These are phyloP conservation scores for Protodeltote pygarga DNA, from an alignment of 2,888 invertebrate genomes.

Conservation along the genomic window DNA sequence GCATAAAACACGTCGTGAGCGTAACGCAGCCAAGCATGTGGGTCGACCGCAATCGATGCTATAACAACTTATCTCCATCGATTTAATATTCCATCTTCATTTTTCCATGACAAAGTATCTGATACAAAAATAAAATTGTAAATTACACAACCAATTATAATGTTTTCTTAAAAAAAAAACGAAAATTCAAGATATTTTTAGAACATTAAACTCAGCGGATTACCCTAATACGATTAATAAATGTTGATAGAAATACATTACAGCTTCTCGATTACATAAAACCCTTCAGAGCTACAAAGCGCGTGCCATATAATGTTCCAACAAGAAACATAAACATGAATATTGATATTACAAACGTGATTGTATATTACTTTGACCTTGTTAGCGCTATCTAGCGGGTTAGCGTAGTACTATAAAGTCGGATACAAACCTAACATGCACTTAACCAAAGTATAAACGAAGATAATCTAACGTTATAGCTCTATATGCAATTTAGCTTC, in stretches of 20 bases:
- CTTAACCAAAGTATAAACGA: neutral
- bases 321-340: conserved; percentile 45
- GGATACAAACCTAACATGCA: conserved; percentile 9
- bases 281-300: conserved; percentile 37
- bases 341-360: conserved; percentile 44
- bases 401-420: conserved; percentile 34
- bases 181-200: conserved; percentile 5
- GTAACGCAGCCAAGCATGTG: conserved; percentile 51
- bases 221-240: conserved; percentile 14
- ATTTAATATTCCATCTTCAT: conserved; percentile 46
- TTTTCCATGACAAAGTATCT: no score
- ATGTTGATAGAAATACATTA: conserved; percentile 24
- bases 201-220: conserved; percentile 4
- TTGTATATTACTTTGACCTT: conserved; percentile 47
- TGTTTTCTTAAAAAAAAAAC: neutral
- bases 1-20: conserved; percentile 47
- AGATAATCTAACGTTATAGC: neutral
- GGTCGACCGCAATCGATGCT: conserved; percentile 54
- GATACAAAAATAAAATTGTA: conserved; percentile 13
- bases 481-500: neutral
- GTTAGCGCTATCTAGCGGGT: conserved; percentile 61
- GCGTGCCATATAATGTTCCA: conserved; percentile 36
- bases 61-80: conserved; percentile 47
- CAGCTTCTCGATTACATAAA: conserved; percentile 40
- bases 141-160: neutral